phyloP scores from a whole-genome alignment of 2,113 vertebrate genomes.

The Antechinus flavipes region DNA sequence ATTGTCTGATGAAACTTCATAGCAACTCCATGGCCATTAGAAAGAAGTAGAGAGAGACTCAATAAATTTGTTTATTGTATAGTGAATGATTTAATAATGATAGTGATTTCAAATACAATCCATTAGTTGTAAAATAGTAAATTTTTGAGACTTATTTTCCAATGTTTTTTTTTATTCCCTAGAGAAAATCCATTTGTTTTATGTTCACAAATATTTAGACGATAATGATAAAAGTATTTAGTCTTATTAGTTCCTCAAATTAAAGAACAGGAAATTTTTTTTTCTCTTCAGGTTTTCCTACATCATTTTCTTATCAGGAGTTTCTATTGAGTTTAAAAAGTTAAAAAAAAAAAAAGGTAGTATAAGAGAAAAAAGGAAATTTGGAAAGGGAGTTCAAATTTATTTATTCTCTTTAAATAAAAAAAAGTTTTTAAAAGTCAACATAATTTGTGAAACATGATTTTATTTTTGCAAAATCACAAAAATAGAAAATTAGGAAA shows the following conservation, averaged over 20 bases:
- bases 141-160: not conserved
- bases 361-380: not conserved
- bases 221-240: no score
- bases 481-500: not conserved
- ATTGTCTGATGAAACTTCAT: no score
- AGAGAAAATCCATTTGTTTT: not conserved
- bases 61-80: no score
- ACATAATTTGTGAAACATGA: not conserved
- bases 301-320: not conserved
- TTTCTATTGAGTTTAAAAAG: not conserved
- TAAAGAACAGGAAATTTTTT: not conserved
- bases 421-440: not conserved
- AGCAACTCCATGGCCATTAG: no score
- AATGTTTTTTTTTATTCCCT: not conserved
- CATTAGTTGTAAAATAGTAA: not conserved
- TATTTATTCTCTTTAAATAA: not conserved
- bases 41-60: no score
- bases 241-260: not conserved
- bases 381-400: not conserved
- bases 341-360: no score
- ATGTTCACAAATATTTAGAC: not conserved
- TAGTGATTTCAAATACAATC: not conserved
- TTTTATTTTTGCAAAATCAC: not conserved
- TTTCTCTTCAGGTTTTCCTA: not conserved
- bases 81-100: no score